Evolutionary conservation across 2,888 invertebrate species (phyloP).

Genomic region (Sarcophaga variegata): DNA sequence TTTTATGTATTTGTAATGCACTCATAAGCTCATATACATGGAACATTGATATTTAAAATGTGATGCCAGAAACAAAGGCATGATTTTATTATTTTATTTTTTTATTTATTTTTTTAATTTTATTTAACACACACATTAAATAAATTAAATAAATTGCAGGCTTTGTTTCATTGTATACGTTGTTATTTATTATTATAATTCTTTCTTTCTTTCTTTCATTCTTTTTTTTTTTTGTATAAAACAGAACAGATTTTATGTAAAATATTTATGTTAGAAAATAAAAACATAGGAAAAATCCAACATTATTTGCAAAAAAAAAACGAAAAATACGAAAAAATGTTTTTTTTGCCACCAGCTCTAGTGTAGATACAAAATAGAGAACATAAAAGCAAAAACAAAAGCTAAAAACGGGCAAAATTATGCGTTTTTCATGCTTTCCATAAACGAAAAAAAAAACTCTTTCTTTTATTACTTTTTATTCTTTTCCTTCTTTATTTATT

Average conservation of each 20-base stretch:
- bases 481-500: no score
- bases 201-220: slow-evolving; percentile 18
- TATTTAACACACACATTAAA: slow-evolving; percentile 18
- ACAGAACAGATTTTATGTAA: neutral
- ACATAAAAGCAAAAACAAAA: slow-evolving; percentile 38
- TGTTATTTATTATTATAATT: slow-evolving; percentile 22
- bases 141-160: slow-evolving; percentile 27
- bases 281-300: slow-evolving; percentile 26
- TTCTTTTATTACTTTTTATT: neutral
- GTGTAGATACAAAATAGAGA: slow-evolving; percentile 68
- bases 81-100: no score
- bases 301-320: slow-evolving; percentile 17
- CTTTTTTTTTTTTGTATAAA: neutral
- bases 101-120: neutral
- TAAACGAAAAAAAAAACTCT: slow-evolving; percentile 21
- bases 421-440: slow-evolving; percentile 56
- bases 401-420: slow-evolving; percentile 51
- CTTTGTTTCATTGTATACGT: slow-evolving; percentile 46
- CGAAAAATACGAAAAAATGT: slow-evolving; percentile 18
- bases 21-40: no score
- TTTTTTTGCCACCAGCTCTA: slow-evolving; percentile 24
- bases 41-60: no score
- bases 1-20: no score
- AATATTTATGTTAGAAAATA: slow-evolving; percentile 7
- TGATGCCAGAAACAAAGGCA: no score